Base-by-base conservation (phyloP, 2,113 vertebrate genomes). In the Equus quagga region DNA sequence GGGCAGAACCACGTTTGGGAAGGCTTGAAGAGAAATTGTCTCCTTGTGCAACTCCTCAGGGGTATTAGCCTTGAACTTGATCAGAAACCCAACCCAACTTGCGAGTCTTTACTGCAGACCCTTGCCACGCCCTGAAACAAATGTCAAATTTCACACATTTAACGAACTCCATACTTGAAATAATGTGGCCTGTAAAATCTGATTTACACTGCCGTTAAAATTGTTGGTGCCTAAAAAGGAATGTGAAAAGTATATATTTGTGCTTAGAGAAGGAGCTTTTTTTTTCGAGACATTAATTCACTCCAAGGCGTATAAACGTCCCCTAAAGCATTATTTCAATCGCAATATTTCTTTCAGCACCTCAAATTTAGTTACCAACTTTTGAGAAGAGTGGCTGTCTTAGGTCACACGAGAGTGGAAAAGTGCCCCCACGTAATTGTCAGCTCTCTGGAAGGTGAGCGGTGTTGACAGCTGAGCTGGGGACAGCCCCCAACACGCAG, bases 121-220 rank as follows among this genome's bases (percentile, higher is more conserved):
- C 88, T 94, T 91, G 96, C 98, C 98, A 98, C 98, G 81, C 99
- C 99, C 98, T 9, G 96, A 97, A 98, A 97, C 98, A 97, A 98
- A 99, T 98, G 98, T 98, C 98, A 98, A 97, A 98, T 98, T 98
- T 99, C 98, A 99, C 98, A 99, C 98, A 51, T 98, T 98, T 99
- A 99, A 99, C 99, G 98, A 99, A 98, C 98, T 98, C 98, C 98
- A 98, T 98, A 96, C 98, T 98, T 98, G 98, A 98, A 98, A 98
- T 98, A 98, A 98, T 93, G 97, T 94, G 97, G 98, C 98, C 98
- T 98, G 98, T 99, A 98, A 99, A 99, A 98, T 97, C 97, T 98
- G 99, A 98, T 98, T 99, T 99, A 99, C 98, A 97, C 98, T 70
- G 96, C 94, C 97, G 97, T 98, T 98, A 98, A 98, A 98, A 97